These are phyloP conservation scores for Rynchops niger DNA, from an alignment of 2,113 vertebrate genomes.

Conservation along the genomic window DNA sequence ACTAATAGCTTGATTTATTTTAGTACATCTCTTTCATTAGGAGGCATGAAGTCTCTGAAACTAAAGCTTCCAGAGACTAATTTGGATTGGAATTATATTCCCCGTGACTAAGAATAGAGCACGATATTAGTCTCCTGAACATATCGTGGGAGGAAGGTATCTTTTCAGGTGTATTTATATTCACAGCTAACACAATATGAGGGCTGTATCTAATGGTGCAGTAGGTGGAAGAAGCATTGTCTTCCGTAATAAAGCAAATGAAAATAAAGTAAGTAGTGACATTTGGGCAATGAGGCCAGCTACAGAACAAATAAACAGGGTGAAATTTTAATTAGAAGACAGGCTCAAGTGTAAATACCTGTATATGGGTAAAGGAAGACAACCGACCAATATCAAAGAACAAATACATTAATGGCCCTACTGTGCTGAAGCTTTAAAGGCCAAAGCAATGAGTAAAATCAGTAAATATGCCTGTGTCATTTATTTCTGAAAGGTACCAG, in stretches of 20 bases:
- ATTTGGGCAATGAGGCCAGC: not conserved
- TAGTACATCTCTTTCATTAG: slow-evolving; percentile 2
- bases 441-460: not conserved
- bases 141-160: not conserved
- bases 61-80: not conserved
- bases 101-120: not conserved
- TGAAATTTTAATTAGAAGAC: not conserved
- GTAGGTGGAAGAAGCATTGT: not conserved
- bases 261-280: not conserved
- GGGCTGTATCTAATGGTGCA: not conserved
- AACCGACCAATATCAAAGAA: not conserved
- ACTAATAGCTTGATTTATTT: slow-evolving; percentile 6
- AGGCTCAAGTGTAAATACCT: not conserved
- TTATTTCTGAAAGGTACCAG: not conserved
- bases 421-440: not conserved
- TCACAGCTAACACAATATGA: not conserved
- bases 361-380: not conserved
- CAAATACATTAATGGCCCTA: not conserved
- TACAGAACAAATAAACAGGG: not conserved
- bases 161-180: slow-evolving; percentile 11
- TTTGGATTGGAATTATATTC: slow-evolving; percentile 10
- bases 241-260: not conserved
- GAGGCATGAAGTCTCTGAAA: not conserved
- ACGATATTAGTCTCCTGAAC: not conserved
- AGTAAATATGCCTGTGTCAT: not conserved